Percentiles rank a stretch among this genome's conserved stretches.
phyloP scores from a whole-genome alignment of 1,140 invertebrate genomes.

The Bombus sibiricus region DNA sequence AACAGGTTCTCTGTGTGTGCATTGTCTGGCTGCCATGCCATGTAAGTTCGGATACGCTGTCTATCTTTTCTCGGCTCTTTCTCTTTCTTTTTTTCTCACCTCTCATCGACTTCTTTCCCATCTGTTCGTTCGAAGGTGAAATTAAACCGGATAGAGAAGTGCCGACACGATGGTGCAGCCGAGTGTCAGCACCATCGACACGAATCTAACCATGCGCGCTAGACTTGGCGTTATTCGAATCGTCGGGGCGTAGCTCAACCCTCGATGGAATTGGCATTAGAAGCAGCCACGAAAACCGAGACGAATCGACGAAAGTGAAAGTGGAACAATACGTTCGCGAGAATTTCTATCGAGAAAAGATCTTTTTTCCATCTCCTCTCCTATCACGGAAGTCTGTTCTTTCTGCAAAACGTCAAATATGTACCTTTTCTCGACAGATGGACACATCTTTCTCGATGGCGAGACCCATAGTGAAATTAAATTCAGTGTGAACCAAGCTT shows the following conservation, averaged over 20 bases:
- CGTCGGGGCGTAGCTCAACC: not conserved
- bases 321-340: not conserved
- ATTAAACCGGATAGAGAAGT: constrained; percentile 57
- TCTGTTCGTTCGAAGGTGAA: constrained; percentile 52
- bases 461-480: too few relatives aligned
- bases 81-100: not conserved
- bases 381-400: too few relatives aligned
- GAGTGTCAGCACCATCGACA: constrained; percentile 32
- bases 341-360: not conserved
- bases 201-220: constrained; percentile 13
- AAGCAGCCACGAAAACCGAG: not conserved
- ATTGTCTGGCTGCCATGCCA: not conserved
- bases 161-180: constrained; percentile 25
- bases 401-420: too few relatives aligned
- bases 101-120: not conserved
- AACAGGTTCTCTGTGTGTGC: not conserved
- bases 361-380: not conserved
- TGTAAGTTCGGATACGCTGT: not conserved
- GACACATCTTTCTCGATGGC: too few relatives aligned
- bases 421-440: not conserved
- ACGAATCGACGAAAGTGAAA: constrained; percentile 42
- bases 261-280: not conserved
- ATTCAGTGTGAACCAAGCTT: too few relatives aligned
- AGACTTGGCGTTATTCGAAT: constrained; percentile 29
- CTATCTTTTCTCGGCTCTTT: not conserved